Base-by-base conservation (phyloP, 2,113 vertebrate species). In the Alectura lathami region DNA sequence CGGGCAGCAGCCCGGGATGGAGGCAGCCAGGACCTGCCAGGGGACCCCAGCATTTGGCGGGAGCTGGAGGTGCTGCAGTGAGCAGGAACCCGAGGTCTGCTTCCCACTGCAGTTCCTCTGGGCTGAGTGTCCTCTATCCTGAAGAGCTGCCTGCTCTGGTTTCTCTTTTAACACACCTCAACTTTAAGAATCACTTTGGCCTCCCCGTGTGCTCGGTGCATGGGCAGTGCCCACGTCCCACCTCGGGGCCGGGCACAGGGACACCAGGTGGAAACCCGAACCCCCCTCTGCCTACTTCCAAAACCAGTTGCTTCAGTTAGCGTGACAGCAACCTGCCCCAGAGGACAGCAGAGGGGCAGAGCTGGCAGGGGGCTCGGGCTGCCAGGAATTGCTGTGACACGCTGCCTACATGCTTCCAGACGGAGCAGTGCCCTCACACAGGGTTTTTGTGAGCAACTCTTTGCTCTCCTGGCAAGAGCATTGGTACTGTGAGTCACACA, bases 1-100 rank as follows among this genome's bases (percentile, higher is more conserved):
- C 0, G 6, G 56, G 60, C 59, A 59, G 50, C 56, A 89, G 43
- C 69, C 18, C 17, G 9, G 48, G 69, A 47, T 62, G 14, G 45
- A 24, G 36, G 54, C 8, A 45, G 72, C 11, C 53, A 64, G 75
- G 23, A 54, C 7, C 3, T 29, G 15, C 3, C 38, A 0, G 0
- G 27, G 7, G 48, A 76, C 21, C n/a, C 36, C 36, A 63, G 18
- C 38, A 13, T 17, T 42, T 17, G 26, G 34, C 2, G 2, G 4
- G 73, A 36, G 70, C 56, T 38, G 68, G 83, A 77, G 59, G 5
- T 42, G 73, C 64, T 48, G 47, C 79, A 75, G 56, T 0, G 1
- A 85, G 23, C 48, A 48, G 17, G 79, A 62, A 42, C 36, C 68
- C 11, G 69, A 76, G 76, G 50, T 69, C 6, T 16, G 36, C 45